These are phyloP conservation scores for Mechanitis mazaeus DNA, from an alignment of 2,888 invertebrate species.

Conservation along the genomic window DNA sequence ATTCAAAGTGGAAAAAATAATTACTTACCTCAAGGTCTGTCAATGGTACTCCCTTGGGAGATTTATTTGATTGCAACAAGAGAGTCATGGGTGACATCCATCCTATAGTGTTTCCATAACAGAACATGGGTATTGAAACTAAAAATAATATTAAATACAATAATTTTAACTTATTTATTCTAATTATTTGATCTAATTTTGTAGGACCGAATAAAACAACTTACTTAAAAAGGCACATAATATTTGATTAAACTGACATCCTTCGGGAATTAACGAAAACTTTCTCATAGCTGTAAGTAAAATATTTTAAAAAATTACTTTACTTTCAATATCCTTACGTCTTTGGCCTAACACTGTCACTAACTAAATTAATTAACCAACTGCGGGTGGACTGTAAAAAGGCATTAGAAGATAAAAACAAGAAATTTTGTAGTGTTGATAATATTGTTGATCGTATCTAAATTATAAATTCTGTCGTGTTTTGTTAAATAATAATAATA, in stretches of 20 bases:
- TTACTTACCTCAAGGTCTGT: slow-evolving; percentile 48
- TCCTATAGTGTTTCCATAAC: slow-evolving; percentile 67
- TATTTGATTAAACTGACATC: slow-evolving; percentile 55
- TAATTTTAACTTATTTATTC: not conserved
- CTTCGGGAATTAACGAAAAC: slow-evolving; percentile 49
- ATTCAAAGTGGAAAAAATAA: not conserved
- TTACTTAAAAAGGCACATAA: slow-evolving; percentile 57
- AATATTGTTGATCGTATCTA: too few relatives aligned
- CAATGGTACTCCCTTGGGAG: slow-evolving; percentile 56
- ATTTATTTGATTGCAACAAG: slow-evolving; percentile 59
- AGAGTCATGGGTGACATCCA: slow-evolving; percentile 75
- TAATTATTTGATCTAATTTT: not conserved
- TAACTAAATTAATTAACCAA: too few relatives aligned
- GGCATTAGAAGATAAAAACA: not conserved
- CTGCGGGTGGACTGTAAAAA: not conserved
- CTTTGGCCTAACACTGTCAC: too few relatives aligned
- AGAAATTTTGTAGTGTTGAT: too few relatives aligned
- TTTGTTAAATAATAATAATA: too few relatives aligned
- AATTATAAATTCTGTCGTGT: too few relatives aligned
- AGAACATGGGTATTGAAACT: slow-evolving; percentile 71
- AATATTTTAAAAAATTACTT: not conserved
- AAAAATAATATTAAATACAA: slow-evolving; percentile 6
- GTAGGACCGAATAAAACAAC: slow-evolving; percentile 27
- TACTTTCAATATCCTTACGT: too few relatives aligned
- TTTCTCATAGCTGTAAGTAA: slow-evolving; percentile 28